Percentiles rank a stretch among this genome's conserved stretches.
phyloP scores from a whole-genome alignment of 2,113 vertebrate species.

The Brienomyrus longianalis region DNA sequence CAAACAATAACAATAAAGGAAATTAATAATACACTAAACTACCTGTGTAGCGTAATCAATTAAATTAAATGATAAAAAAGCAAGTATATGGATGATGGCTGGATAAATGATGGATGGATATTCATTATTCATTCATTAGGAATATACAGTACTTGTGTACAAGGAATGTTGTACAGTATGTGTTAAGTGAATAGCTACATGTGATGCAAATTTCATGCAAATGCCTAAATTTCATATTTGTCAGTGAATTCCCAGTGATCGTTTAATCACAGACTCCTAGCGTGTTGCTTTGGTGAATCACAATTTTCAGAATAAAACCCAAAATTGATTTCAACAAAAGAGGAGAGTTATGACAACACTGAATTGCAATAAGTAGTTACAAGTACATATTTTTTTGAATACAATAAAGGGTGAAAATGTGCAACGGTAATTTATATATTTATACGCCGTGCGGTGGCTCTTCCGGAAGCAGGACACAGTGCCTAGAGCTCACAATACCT shows the following conservation, averaged over 20 bases:
- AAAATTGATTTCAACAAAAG: neutral
- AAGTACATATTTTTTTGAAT: neutral
- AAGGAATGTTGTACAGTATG: neutral
- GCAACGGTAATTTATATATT: neutral
- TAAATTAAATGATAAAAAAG: neutral
- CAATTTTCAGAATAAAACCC: neutral
- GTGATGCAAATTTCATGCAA: neutral
- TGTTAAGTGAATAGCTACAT: neutral
- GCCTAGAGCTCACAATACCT: slow-evolving; percentile 49
- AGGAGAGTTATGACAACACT: neutral
- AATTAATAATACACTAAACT: neutral
- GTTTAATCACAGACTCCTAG: neutral
- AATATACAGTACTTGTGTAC: neutral
- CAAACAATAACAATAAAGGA: neutral
- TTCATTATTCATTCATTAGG: neutral
- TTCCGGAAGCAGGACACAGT: neutral
- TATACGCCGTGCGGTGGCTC: neutral
- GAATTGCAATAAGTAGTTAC: neutral
- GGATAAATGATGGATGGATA: neutral
- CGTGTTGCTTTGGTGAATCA: neutral
- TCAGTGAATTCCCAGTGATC: neutral
- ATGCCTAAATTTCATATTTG: neutral
- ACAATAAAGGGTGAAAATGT: neutral
- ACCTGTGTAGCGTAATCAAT: neutral
- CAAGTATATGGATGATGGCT: neutral